phyloP scores from a whole-genome alignment of 1,140 invertebrate species.

The Riptortus pedestris region DNA sequence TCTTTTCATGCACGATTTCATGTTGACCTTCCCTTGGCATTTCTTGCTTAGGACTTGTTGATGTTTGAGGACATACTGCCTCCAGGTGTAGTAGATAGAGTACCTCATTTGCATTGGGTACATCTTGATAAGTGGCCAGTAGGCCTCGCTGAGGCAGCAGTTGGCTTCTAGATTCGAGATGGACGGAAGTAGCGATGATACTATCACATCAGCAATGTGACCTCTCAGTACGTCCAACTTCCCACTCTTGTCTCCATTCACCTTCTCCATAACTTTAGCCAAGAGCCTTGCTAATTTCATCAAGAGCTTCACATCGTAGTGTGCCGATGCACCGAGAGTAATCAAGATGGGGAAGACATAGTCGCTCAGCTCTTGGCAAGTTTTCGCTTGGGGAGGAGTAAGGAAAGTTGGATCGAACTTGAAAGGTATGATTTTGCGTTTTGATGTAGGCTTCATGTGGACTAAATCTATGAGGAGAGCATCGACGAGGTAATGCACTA shows the following conservation, averaged over 20 bases:
- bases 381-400: constrained; percentile 33
- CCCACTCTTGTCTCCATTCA: neutral
- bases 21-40: constrained; percentile 42
- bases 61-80: constrained; percentile 22
- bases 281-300: constrained; percentile 24
- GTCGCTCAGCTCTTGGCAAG: constrained; percentile 40
- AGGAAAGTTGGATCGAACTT: neutral
- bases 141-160: constrained; percentile 88
- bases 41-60: constrained; percentile 17
- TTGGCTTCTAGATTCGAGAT: constrained; percentile 87
- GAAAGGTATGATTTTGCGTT: constrained; percentile 5
- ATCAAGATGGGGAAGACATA: constrained; percentile 45
- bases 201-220: constrained; percentile 41
- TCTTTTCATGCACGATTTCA: constrained; percentile 94
- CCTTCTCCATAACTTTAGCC: constrained; percentile 4
- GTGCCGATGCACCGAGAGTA: constrained; percentile 48
- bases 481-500: constrained; percentile 79
- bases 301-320: constrained; percentile 47
- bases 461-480: neutral
- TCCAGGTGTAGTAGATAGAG: constrained; percentile 26
- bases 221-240: neutral
- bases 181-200: constrained; percentile 77
- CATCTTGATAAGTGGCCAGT: constrained; percentile 83
- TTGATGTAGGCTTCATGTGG: neutral
- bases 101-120: constrained; percentile 86